Conservation (phyloP, 2,888 invertebrate species). For the Chrysodeixis includens region DNA sequence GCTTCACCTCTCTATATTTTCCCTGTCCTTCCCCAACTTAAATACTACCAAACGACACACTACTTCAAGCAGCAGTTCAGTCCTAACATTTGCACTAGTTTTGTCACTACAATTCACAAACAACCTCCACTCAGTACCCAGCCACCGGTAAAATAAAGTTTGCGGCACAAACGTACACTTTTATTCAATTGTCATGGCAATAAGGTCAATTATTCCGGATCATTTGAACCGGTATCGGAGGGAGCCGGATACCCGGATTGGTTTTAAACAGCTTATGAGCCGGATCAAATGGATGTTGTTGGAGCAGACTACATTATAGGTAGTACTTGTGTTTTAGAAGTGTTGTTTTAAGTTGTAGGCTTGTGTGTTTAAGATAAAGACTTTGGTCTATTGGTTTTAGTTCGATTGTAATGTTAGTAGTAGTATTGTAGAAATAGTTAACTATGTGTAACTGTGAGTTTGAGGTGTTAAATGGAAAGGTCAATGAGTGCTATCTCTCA, state of each 20-base stretch:
- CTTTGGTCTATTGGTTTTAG: too few relatives aligned
- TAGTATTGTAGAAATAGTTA: too few relatives aligned
- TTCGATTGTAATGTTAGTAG: too few relatives aligned
- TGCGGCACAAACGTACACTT: constrained; percentile 46
- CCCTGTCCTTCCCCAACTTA: not conserved
- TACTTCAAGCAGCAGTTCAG: not conserved
- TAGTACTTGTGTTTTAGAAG: not conserved
- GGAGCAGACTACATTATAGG: not conserved
- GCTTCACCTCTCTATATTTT: not conserved
- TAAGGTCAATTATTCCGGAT: constrained; percentile 66
- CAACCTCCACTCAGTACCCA: not conserved
- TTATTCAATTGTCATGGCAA: constrained; percentile 60
- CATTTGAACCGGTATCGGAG: constrained; percentile 53
- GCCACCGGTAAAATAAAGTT: constrained; percentile 33
- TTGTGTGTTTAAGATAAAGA: too few relatives aligned
- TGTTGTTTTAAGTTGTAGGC: too few relatives aligned
- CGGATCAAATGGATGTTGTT: constrained; percentile 37
- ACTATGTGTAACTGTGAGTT: too few relatives aligned
- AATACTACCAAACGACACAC: not conserved
- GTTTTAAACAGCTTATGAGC: constrained; percentile 36
- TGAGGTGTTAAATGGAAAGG: too few relatives aligned
- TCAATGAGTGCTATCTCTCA: too few relatives aligned
- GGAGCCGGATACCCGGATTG: constrained; percentile 51
- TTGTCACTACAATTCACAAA: not conserved
- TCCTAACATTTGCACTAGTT: not conserved